Conservation (phyloP, 2,797 vertebrate genomes). For the Oreochromis grahami region DNA sequence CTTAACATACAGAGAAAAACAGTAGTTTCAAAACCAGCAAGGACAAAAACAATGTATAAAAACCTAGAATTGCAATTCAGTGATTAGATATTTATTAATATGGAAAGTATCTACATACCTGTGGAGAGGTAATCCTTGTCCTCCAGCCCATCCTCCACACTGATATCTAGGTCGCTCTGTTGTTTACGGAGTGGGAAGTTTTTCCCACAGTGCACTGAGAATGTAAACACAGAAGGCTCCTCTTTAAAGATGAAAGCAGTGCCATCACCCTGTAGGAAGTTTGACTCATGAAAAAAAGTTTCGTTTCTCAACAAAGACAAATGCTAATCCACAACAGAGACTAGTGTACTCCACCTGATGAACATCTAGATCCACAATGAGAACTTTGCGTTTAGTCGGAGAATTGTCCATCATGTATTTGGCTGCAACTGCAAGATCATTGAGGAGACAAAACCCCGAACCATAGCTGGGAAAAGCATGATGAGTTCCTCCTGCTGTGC, state of each 20-base stretch:
- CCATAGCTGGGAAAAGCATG: constrained; percentile 64
- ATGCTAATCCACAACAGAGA: neutral
- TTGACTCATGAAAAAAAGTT: neutral
- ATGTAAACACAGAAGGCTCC: constrained; percentile 63
- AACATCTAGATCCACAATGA: constrained; percentile 72
- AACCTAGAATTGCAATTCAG: neutral
- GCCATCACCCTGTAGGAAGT: constrained; percentile 57
- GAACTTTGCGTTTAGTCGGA: constrained; percentile 38
- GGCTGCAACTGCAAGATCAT: constrained; percentile 63
- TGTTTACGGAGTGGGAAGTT: constrained; percentile 68
- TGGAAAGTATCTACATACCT: constrained; percentile 14
- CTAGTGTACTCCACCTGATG: constrained; percentile 55
- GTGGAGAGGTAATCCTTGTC: constrained; percentile 60
- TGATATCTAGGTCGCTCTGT: constrained; percentile 66
- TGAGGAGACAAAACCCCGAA: constrained; percentile 69
- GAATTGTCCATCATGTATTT: constrained; percentile 33
- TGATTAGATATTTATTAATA: neutral
- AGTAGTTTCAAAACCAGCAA: neutral
- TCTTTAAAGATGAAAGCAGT: constrained; percentile 71
- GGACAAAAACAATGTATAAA: neutral
- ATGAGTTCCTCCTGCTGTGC: constrained; percentile 67
- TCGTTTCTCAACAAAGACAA: neutral
- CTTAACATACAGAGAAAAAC: neutral
- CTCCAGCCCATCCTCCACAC: constrained; percentile 53
- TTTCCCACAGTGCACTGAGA: constrained; percentile 70